Percentiles rank a stretch among this genome's conserved stretches.
These are phyloP conservation scores for Leuciscus waleckii DNA, from an alignment of 2,797 vertebrate genomes.

Conservation along the genomic window DNA sequence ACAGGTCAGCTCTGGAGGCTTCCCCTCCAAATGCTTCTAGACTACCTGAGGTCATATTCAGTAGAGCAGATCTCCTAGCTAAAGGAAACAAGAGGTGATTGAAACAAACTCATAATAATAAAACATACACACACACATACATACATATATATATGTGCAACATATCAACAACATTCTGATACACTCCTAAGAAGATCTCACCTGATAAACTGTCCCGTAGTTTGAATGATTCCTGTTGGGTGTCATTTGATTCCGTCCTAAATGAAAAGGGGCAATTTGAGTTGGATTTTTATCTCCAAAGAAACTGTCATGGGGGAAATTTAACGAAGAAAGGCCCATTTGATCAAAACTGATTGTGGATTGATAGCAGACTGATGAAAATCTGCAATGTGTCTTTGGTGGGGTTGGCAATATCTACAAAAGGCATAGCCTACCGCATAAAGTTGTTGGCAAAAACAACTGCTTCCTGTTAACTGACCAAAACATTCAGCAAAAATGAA, in stretches of 20 bases:
- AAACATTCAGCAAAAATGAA: background rate
- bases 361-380: constrained; percentile 19
- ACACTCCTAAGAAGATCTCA: constrained; percentile 57
- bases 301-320: background rate
- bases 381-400: constrained; percentile 8
- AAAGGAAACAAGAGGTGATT: background rate
- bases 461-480: background rate
- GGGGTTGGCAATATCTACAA: background rate
- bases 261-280: background rate
- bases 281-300: background rate
- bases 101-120: background rate
- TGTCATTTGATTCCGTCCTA: constrained; percentile 71
- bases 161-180: background rate
- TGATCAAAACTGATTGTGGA: constrained; percentile 9
- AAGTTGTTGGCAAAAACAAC: background rate
- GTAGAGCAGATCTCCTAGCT: constrained; percentile 75
- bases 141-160: background rate
- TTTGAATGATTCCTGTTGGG: constrained; percentile 72
- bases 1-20: constrained; percentile 84
- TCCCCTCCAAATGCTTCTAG: constrained; percentile 88
- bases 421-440: background rate
- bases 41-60: constrained; percentile 83
- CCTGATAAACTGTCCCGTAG: constrained; percentile 73
- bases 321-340: background rate
- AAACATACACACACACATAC: too few species aligned